phyloP scores from a whole-genome alignment of 2,888 invertebrate genomes.

The Xylota segnis region DNA sequence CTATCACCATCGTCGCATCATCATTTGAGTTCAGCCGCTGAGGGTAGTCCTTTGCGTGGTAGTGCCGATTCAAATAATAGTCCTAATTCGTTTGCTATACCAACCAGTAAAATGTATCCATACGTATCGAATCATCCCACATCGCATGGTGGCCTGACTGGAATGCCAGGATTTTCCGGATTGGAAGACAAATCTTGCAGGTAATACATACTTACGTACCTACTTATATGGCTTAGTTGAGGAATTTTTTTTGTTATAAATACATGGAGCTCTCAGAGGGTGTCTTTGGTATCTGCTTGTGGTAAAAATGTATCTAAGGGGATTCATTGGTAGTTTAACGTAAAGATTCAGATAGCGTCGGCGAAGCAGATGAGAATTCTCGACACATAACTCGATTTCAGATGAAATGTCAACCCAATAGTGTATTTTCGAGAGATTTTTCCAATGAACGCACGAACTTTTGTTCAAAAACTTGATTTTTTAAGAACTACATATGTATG shows the following conservation, averaged over 20 bases:
- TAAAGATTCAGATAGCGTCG: too few species aligned
- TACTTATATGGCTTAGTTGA: too few species aligned
- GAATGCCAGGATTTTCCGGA: conserved; percentile 86
- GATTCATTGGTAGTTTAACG: too few species aligned
- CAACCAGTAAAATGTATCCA: conserved; percentile 94
- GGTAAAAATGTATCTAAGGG: neutral
- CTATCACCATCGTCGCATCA: conserved; percentile 71
- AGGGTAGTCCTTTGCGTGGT: conserved; percentile 88
- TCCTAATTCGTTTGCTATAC: conserved; percentile 87
- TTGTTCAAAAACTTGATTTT: too few species aligned
- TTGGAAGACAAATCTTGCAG: conserved; percentile 85
- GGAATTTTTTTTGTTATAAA: neutral
- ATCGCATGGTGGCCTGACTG: conserved; percentile 93
- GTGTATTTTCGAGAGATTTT: too few species aligned
- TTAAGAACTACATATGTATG: too few species aligned
- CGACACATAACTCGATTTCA: too few species aligned
- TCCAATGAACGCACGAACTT: too few species aligned
- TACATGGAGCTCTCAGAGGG: conserved; percentile 25
- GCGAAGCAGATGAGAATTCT: too few species aligned
- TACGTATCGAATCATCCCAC: conserved; percentile 91
- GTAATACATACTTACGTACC: conserved; percentile 80
- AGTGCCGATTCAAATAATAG: conserved; percentile 85
- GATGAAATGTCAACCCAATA: too few species aligned
- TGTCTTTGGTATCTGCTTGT: neutral
- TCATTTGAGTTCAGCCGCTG: conserved; percentile 85